A percentile compares a stretch with the other conserved stretches of the same genome.
Conservation (phyloP, 2,113 vertebrate genomes). For the Nothocercus julius region DNA sequence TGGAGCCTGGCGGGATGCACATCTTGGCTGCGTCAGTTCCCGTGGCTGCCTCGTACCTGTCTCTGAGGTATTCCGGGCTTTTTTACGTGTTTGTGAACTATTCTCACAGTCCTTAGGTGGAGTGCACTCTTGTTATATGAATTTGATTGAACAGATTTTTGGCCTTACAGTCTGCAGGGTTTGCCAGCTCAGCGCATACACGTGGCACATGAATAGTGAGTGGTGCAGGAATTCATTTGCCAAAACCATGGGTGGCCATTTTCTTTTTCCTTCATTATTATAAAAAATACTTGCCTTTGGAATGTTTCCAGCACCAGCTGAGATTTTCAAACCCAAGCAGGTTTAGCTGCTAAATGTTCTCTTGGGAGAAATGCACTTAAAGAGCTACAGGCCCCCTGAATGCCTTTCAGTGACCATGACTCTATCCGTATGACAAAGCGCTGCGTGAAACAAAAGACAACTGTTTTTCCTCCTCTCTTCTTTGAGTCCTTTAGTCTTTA, state of each 20-base stretch:
- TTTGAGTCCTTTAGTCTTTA: rapidly evolving
- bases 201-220: rapidly evolving
- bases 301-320: rapidly evolving
- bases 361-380: background rate
- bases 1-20: background rate
- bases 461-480: background rate
- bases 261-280: rapidly evolving
- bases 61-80: background rate
- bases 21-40: background rate
- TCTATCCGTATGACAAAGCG: rapidly evolving
- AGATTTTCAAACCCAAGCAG: background rate
- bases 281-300: background rate
- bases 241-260: rapidly evolving
- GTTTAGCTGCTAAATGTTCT: background rate
- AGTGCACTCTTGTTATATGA: background rate
- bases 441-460: background rate
- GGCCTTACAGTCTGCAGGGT: rapidly evolving
- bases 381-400: background rate
- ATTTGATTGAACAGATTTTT: background rate
- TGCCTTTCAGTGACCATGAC: rapidly evolving
- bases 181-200: rapidly evolving
- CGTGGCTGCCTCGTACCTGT: background rate
- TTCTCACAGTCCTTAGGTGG: background rate
- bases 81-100: background rate
- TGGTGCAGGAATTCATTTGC: rapidly evolving